Evolutionary conservation across 2,888 invertebrate genomes (phyloP), one percentile per base, ranked within the genome.

Genomic region (Ptilodon capucinus): DNA sequence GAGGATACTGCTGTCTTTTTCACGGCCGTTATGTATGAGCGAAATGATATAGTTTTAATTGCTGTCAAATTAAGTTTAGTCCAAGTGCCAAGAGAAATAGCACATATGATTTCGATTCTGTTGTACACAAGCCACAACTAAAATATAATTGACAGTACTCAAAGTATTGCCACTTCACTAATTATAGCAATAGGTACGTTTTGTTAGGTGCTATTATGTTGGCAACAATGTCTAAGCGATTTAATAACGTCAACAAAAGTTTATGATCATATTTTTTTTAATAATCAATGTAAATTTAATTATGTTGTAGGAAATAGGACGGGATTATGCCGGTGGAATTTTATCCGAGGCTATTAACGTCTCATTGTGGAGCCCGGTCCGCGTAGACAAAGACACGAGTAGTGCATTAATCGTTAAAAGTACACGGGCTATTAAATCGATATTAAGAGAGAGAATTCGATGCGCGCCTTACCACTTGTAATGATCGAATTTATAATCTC

Each of bases 401-500:
- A 76, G 80, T 70, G 75, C 74, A 79, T 83, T 80, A 83, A 82
- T 84, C 81, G 81, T 73, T 74, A 69, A 75, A 78, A 41, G 23
- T 41, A 74, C 77, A 68, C 69, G 62, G 72, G 79, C 79, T 79
- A 84, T 86, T 82, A 84, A 81, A 85, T 81, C 82, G 84, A 86
- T 86, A 85, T 86, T 85, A 85, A 83, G 73, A 77, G 74, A 77
- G 79, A 76, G 81, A 79, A 81, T 82, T 83, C 84, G 81, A 82
- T 81, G 83, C 83, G 81, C 82, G 80, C 83, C 77, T 79, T 81
- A 84, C 83, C 82, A 80, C 78, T 84, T 85, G 86, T 89, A 89
- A 89, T 87, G 87, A 84, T 87, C 83, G 79, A 84, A 87, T 89
- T 89, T 88, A 87, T 90, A 89, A 87, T 87, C 86, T 82, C 81